Evolutionary conservation across 2,888 invertebrate genomes (phyloP).

Genomic region (Pilophorus perplexus): DNA sequence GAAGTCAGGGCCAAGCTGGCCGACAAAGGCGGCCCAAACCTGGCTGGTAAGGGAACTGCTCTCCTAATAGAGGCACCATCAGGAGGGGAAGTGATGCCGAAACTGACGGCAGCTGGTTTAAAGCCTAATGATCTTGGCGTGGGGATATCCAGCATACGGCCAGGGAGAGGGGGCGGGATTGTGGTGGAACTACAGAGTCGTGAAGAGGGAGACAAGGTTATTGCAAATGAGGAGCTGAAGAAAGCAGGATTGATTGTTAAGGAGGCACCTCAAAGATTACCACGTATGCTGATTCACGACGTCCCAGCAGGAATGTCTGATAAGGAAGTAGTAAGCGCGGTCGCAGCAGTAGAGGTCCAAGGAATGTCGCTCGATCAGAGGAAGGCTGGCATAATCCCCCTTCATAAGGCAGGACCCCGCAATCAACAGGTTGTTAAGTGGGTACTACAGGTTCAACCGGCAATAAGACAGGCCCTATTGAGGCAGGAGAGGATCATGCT

Average conservation of each 20-base stretch:
- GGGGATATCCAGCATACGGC: neutral
- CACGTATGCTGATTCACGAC: neutral
- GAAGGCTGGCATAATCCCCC: neutral
- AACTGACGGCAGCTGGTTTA: neutral
- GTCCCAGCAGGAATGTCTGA: neutral
- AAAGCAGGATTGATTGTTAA: neutral
- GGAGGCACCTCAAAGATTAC: neutral
- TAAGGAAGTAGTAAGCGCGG: neutral
- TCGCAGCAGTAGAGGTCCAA: neutral
- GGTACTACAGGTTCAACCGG: neutral
- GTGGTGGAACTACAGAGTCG: neutral
- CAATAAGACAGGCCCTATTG: too few relatives aligned
- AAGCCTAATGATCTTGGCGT: neutral
- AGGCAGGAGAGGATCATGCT: neutral
- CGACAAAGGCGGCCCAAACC: neutral
- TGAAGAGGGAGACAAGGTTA: neutral
- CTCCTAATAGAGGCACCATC: neutral
- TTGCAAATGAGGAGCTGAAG: neutral
- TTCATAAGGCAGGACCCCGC: neutral
- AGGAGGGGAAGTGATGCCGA: neutral
- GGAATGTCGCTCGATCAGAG: neutral
- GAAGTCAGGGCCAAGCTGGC: neutral
- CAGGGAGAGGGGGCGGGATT: neutral
- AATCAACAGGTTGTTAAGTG: neutral
- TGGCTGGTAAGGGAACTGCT: neutral